phyloP scores from a whole-genome alignment of 2,888 invertebrate genomes.

The Selenia dentaria region DNA sequence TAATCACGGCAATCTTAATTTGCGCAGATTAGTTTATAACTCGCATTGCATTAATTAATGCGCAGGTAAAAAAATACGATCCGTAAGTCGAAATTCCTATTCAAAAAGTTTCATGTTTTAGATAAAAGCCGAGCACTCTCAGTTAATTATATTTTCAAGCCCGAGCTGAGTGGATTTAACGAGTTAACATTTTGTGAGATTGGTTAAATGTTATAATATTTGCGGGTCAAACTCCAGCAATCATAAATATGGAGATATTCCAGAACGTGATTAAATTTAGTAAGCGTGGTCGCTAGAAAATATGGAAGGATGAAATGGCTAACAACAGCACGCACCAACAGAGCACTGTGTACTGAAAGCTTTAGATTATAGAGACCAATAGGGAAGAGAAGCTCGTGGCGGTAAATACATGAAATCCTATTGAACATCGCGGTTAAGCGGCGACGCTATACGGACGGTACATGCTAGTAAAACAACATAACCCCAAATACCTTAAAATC shows the following conservation, averaged over 20 bases:
- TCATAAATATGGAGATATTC: not conserved
- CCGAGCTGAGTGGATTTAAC: not conserved
- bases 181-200: not conserved
- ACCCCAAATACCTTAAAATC: slow-evolving; percentile 54
- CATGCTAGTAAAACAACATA: slow-evolving; percentile 46
- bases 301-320: not conserved
- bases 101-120: slow-evolving; percentile 62
- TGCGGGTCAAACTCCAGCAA: slow-evolving; percentile 5
- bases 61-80: slow-evolving; percentile 63
- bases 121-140: slow-evolving; percentile 39
- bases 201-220: not conserved
- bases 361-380: slow-evolving; percentile 59
- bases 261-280: slow-evolving; percentile 4
- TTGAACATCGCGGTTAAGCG: slow-evolving; percentile 62
- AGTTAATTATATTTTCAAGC: not conserved
- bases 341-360: slow-evolving; percentile 31
- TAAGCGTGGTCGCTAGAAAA: not conserved
- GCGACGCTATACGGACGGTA: slow-evolving; percentile 62
- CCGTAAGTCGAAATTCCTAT: slow-evolving; percentile 58
- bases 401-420: slow-evolving; percentile 69
- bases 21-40: slow-evolving; percentile 65
- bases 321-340: not conserved
- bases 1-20: slow-evolving; percentile 50
- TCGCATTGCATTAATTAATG: slow-evolving; percentile 71
- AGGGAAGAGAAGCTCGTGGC: slow-evolving; percentile 54